phyloP scores from a whole-genome alignment of 2,797 vertebrate species.

The Pseudocheirus occidentalis region DNA sequence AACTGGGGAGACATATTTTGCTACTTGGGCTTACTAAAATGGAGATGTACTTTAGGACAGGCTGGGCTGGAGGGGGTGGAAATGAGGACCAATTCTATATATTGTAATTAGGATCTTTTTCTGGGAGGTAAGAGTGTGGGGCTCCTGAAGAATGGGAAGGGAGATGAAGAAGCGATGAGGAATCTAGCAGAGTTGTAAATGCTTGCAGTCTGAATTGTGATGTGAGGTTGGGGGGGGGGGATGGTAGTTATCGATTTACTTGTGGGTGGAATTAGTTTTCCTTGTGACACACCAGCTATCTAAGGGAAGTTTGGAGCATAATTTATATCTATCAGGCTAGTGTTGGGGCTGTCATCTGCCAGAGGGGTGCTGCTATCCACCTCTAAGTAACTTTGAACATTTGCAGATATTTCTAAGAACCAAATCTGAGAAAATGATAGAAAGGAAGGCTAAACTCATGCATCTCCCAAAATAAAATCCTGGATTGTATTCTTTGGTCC shows the following conservation, averaged over 20 bases:
- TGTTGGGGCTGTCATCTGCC: neutral
- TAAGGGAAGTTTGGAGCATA: constrained; percentile 35
- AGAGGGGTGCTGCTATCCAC: neutral
- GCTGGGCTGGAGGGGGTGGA: neutral
- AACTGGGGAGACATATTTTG: constrained; percentile 56
- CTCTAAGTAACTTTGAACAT: constrained; percentile 31
- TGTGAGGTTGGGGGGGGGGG: constrained; percentile 46
- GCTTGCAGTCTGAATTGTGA: constrained; percentile 28
- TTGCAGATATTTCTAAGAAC: neutral
- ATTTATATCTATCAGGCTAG: constrained; percentile 8
- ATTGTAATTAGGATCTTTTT: constrained; percentile 37
- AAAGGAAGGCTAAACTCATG: neutral
- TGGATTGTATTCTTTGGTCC: neutral
- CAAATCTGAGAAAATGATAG: neutral
- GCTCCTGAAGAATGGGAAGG: neutral
- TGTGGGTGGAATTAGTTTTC: constrained; percentile 56
- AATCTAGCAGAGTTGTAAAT: constrained; percentile 52
- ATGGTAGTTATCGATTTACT: constrained; percentile 57
- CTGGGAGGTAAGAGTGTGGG: constrained; percentile 22
- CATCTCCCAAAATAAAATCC: neutral
- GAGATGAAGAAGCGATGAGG: neutral
- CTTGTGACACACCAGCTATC: neutral
- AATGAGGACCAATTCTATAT: neutral
- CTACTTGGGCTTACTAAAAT: constrained; percentile 29
- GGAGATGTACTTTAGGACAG: neutral